Conservation (phyloP, 2,797 vertebrate genomes). For the Cynodonichthys magdalenae region DNA sequence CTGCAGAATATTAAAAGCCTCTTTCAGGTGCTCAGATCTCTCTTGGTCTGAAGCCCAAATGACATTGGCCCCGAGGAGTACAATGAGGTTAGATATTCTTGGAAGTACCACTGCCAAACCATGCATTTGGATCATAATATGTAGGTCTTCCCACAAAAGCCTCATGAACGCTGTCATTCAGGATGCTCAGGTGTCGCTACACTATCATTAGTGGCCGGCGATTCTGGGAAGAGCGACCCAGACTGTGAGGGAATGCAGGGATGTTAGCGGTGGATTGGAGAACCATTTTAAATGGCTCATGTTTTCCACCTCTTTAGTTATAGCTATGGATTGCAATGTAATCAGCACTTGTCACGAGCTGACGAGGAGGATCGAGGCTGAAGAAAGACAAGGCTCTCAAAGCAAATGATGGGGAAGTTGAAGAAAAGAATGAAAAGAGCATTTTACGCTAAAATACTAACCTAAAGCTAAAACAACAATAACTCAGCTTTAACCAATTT, state of each 20-base stretch:
- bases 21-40: slow-evolving; percentile 32
- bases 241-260: slow-evolving; percentile 43
- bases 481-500: too few species aligned
- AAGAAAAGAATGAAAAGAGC: neutral
- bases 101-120: slow-evolving; percentile 48
- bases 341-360: slow-evolving; percentile 71
- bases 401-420: slow-evolving; percentile 30
- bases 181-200: slow-evolving; percentile 72
- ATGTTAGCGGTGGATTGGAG: slow-evolving; percentile 35
- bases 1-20: slow-evolving; percentile 46
- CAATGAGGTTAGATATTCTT: slow-evolving; percentile 56
- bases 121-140: slow-evolving; percentile 59
- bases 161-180: slow-evolving; percentile 47
- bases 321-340: slow-evolving; percentile 73
- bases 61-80: slow-evolving; percentile 44
- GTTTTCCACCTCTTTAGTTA: slow-evolving; percentile 72
- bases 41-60: slow-evolving; percentile 40
- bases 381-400: slow-evolving; percentile 28
- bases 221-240: slow-evolving; percentile 73
- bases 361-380: slow-evolving; percentile 34
- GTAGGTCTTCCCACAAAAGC: slow-evolving; percentile 48
- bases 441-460: too few species aligned
- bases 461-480: too few species aligned
- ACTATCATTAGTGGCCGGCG: slow-evolving; percentile 77
- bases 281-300: slow-evolving; percentile 54